A percentile compares a stretch with the other conserved stretches of the same genome.
phyloP scores from a whole-genome alignment of 2,797 vertebrate species.

The Streptopelia turtur region DNA sequence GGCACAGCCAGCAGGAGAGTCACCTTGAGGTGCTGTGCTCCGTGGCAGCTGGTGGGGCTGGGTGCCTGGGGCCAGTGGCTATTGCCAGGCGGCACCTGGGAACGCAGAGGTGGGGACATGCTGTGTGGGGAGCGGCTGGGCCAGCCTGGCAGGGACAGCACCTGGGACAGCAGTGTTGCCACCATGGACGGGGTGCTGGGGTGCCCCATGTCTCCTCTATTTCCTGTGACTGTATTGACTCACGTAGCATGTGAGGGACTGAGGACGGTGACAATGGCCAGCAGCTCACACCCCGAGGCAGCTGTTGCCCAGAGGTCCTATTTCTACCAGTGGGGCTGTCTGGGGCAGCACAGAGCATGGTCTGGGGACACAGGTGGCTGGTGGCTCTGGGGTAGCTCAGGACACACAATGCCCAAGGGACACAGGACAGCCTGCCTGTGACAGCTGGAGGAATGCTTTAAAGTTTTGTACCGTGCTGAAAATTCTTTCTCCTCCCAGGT shows the following conservation, averaged over 20 bases:
- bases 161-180: accelerated
- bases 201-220: accelerated
- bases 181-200: accelerated
- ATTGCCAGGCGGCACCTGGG: background rate
- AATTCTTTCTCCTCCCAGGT: no score
- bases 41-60: accelerated
- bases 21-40: background rate
- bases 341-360: background rate
- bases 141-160: accelerated
- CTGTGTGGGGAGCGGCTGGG: accelerated
- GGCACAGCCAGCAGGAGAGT: accelerated
- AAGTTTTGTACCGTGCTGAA: no score
- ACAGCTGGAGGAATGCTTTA: background rate
- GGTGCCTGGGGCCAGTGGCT: background rate
- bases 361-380: background rate
- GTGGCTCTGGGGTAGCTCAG: accelerated
- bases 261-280: accelerated
- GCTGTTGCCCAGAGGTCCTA: background rate
- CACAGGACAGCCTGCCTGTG: background rate
- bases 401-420: no score
- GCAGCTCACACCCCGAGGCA: accelerated
- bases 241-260: accelerated
- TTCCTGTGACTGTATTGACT: accelerated
- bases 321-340: accelerated
- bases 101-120: background rate